Base-by-base conservation (phyloP, 2,888 invertebrate genomes). In the Caenorhabditis becei region DNA sequence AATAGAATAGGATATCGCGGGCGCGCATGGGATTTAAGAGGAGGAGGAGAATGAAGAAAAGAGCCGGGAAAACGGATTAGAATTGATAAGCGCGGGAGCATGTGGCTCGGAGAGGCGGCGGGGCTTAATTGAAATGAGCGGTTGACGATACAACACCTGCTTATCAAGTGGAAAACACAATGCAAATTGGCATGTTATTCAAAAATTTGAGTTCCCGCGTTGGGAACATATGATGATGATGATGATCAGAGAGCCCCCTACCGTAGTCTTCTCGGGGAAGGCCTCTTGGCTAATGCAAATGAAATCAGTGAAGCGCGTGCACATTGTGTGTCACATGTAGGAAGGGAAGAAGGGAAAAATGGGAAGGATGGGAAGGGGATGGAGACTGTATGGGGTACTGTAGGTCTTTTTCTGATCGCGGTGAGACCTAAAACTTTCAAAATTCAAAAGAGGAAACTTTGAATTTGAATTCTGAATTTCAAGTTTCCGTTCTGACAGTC, bases 271-370 rank as follows among this genome's bases (percentile, higher is more conserved):
- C 62, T 54, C 47, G 32, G 14, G 44, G 35, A 18, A 32, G 54
- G n/a, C n/a, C 47, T 10, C 32, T 10, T 32, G 32, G 32, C 37
- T 72, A 72, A 74, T 74, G 74, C 59, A 74, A 66, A 74, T 74
- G 74, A 74, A 58, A 66, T 66, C 74, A 74, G 65, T 66, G 65
- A 44, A 59, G 74, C 74, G 74, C 47, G 59, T 74, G 66, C 74
- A 74, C 74, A 74, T 74, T 58, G 66, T 58, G 72, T 58, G 72
- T 58, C 65, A 51, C 66, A 74, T 66, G 72, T 32, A 10, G 4
- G 5, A 32, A 10, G 10, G 32, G 10, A 32, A 7, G 32, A 7
- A 10, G 32, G 32, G 32, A 10, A 32, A 10, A 32, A 32, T 32
- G 10, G 32, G 32, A n/a, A 32, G 32, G 5, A 32, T 32, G 5